Evolutionary conservation across 1,140 invertebrate genomes (phyloP), one percentile per base, ranked within the genome.

Genomic region (Nomia melanderi): DNA sequence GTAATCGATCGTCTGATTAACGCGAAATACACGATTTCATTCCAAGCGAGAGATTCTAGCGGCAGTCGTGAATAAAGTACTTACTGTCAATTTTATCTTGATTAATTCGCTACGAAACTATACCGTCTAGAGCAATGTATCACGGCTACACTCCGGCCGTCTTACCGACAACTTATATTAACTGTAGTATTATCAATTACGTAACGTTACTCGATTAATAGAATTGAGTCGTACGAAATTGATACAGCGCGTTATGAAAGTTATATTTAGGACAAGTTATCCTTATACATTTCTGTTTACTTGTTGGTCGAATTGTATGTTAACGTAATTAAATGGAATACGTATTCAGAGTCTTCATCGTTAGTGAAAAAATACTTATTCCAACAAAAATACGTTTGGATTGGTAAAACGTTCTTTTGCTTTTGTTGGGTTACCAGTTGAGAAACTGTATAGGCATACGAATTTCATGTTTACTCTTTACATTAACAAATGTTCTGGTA

Each of bases 41-140:
- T 66, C 6, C 2, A n/a, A 25, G 20, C 36, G 4, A 12, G 20
- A 1, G 3, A 23, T 8, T 27, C 29, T 63, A 5, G 31, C 1
- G 3, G 14, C 3, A 17, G 14, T 6, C 11, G 41, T 31, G 33
- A 33, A 74, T 31, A 36, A 27, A 65, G 33, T 39, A 25, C 47
- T 74, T 74, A 41, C 36, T 54, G 62, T 23, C 33, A 41, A 65
- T 56, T 31, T 74, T 66, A 66, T 65, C 71, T 31, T 69, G 73
- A 69, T 76, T 36, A 67, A 67, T 75, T 75, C 36, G 73, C 44
- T 41, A 27, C 36, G 36, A 29, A 67, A 75, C 36, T 9, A 20
- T 39, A 50, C 23, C 20, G 27, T 31, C 54, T 64, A 63, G 14
- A 25, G 33, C 8, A n/a, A 14, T 0, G 20, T 17, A 29, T 39